Base-by-base conservation (phyloP, 2,113 vertebrate species). In the Hippopotamus amphibius region DNA sequence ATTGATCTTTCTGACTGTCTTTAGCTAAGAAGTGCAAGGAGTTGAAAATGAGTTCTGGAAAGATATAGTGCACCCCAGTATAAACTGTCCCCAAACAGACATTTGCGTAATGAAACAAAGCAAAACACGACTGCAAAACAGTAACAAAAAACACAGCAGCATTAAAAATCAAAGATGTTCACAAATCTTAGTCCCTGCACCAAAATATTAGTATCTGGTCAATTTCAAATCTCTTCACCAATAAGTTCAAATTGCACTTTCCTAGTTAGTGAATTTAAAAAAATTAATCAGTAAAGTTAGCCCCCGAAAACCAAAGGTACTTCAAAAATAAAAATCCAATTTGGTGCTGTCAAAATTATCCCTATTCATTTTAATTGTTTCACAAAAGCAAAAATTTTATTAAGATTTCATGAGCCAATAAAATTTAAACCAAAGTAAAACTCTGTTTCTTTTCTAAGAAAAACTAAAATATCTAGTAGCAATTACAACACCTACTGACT, bases 1-100 rank as follows among this genome's bases (percentile, higher is more conserved):
- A 98, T 98, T 97, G 98, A 99, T 98, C 77, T 85, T 90, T 97
- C 82, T 86, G 89, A 93, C 95, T 92, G 95, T 92, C 93, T 98
- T 98, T 96, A 83, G 50, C 81, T 96, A 97, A 97, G 95, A 98
- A 98, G 97, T 97, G 80, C 33, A 90, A 97, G 92, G 66, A 76
- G 76, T 97, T 97, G 97, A 97, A 98, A 98, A 98, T 97, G 37
- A 98, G 92, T 98, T 98, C 95, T 98, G 93, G 79, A 96, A 69
- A 96, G 94, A 98, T 22, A 43, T 7, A 96, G 76, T 89, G 72
- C 50, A 68, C 16, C 88, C 90, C 43, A 97, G 65, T 26, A 90
- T 93, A 98, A 98, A 98, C 76, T 93, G 79, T 98, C 96, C 97
- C 97, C 94, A 97, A 98, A 95, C 92, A 98, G 87, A 83, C 71